Evolutionary conservation across 2,888 invertebrate genomes (phyloP), one percentile per base, ranked within the genome.

Genomic region (Apomyelois bistriatella): DNA sequence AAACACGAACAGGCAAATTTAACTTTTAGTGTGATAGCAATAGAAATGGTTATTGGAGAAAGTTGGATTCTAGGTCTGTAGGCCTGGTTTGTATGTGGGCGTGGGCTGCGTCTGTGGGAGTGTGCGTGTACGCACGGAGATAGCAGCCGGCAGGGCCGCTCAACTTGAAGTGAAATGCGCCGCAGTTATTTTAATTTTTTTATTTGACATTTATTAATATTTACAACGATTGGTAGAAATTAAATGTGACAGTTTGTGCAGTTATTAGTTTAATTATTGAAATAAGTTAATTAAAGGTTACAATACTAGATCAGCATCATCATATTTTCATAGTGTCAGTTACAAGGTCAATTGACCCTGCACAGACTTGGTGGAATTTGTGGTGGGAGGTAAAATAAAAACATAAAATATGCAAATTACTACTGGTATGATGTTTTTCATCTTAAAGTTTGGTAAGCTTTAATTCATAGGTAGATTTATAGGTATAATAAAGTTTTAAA

Each of bases 51-150:
- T 60, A 63, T 63, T 60, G 72, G 76, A 74, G 83, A 82, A 83
- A 81, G 82, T 74, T 69, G 56, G 57, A 76, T 83, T 82, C 85
- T 89, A 86, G 89, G 89, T 89, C 89, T 89, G 79, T 88, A 87
- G 89, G 89, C 86, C 85, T 85, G 76, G 57, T 59, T 61, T 61
- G 65, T 57, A 57, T 72, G 83, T 77, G 79, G 72, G 86, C 62
- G 80, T 72, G 69, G 58, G 66, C 57, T 66, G 68, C 61, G 60
- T 56, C 58, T 52, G 58, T 69, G 66, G 62, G 61, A 54, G 81
- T 81, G 82, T 85, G 86, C 80, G 85, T 79, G 73, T 72, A 80
- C 85, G 85, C 87, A 83, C 74, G 83, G 87, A 87, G 89, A 89
- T 86, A 88, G 89, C 80, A 74, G 67, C 59, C 68, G 69, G 37